Base-by-base conservation (phyloP, 2,797 vertebrate genomes). In the Mycteria americana region DNA sequence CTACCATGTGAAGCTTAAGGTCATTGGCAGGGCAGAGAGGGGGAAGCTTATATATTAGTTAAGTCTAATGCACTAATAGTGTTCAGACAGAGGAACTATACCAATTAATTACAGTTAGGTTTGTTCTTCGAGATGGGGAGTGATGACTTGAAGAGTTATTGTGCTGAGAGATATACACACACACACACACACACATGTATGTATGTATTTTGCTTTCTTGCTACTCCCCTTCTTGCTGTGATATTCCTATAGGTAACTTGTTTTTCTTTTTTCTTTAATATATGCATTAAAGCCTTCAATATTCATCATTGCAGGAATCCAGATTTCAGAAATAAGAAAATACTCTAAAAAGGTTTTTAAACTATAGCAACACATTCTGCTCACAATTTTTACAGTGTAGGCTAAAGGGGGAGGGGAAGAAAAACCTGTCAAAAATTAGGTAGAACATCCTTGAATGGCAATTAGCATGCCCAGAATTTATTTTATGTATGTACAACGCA, bases 391-490 rank as follows among this genome's bases (percentile, higher is more conserved):
- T 92, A 46, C 76, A 86, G 30, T 72, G 45, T 85, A 85, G 62
- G 96, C 68, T 72, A 64, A 93, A 50, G 54, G 62, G 24, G 51
- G 28, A 78, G 7, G 59, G 80, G 46, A 89, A 80, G 64, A 96
- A 93, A 89, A 91, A 90, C 69, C 82, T 92, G 88, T 97, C 81
- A 73, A 94, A 96, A 95, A 89, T 77, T 91, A 92, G 73, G 60
- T 83, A 48, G 70, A 86, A 88, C 89, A 95, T 96, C 94, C 84
- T 90, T 82, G 91, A 96, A 85, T 87, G 91, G 95, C 88, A 95
- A 94, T 97, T 97, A 96, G 91, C 68, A 31, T 94, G 69, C 77
- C 73, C 79, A 73, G 94, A 92, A 87, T 98, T 97, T 97, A 96
- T 97, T 96, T 97, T 95, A 94, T 92, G 95, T 95, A 94, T 92